A percentile compares a stretch with the other conserved stretches of the same genome.
These are phyloP conservation scores for Hystrix brachyura DNA, from an alignment of 2,113 vertebrate species.

Conservation along the genomic window DNA sequence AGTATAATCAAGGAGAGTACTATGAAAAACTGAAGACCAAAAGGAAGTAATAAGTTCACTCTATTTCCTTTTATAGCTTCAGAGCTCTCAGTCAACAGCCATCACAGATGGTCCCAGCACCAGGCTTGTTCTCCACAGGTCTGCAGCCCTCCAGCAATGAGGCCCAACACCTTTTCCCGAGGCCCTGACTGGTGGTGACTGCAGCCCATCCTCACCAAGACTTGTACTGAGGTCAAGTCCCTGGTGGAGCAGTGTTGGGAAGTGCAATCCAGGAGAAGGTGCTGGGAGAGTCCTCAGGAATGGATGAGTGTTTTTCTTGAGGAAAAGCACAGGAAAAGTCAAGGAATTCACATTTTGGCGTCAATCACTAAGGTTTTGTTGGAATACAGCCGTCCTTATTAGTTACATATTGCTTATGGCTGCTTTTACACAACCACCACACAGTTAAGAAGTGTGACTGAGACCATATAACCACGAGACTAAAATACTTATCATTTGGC, in stretches of 20 bases:
- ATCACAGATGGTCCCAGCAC: not conserved
- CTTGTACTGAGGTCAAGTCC: not conserved
- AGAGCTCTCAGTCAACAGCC: not conserved
- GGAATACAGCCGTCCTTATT: not conserved
- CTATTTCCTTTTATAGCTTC: not conserved
- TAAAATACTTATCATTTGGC: not conserved
- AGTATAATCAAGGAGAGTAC: not conserved
- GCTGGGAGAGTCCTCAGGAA: not conserved
- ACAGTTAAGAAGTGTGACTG: not conserved
- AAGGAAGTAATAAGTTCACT: constrained; percentile 19
- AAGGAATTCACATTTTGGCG: constrained; percentile 1
- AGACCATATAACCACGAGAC: not conserved
- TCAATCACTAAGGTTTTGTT: not conserved
- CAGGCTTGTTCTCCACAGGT: not conserved
- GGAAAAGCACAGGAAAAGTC: not conserved
- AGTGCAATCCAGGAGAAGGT: too few species aligned
- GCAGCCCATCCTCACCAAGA: not conserved
- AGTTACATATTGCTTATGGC: not conserved
- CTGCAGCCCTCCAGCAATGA: not conserved
- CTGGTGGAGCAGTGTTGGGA: not conserved
- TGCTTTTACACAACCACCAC: not conserved
- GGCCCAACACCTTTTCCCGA: not conserved
- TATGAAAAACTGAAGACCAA: not conserved
- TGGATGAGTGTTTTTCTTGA: not conserved
- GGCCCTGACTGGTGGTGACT: not conserved